Evolutionary conservation across 2,797 vertebrate genomes (phyloP).

Genomic region (Girardinus metallicus): DNA sequence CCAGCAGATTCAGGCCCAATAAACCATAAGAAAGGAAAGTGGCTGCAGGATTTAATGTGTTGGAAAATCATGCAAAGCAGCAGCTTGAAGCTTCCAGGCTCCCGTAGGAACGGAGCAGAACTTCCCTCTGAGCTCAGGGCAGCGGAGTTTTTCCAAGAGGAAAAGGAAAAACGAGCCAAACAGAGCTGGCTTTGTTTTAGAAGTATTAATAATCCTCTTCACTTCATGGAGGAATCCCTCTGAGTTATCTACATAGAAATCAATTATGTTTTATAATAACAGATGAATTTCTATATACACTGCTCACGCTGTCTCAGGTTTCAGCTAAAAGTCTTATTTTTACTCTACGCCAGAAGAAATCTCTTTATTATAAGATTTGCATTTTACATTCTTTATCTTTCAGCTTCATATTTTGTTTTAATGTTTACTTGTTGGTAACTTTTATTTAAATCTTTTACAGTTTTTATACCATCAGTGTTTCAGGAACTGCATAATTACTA

Average conservation of each 20-base stretch:
- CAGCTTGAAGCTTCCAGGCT: neutral
- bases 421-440: neutral
- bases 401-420: neutral
- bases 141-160: neutral
- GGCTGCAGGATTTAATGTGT: neutral
- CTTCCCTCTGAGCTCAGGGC: neutral
- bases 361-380: neutral
- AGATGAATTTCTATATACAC: neutral
- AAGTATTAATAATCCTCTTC: neutral
- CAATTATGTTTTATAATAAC: neutral
- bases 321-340: neutral
- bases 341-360: neutral
- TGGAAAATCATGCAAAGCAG: neutral
- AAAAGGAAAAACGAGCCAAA: neutral
- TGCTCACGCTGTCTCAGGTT: neutral
- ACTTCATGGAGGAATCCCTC: neutral
- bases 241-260: neutral
- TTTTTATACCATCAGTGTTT: neutral
- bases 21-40: constrained; percentile 21
- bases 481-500: neutral
- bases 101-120: neutral
- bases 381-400: neutral
- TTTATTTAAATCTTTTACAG: neutral
- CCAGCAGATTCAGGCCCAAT: fast-evolving
- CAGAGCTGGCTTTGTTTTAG: neutral